Conservation (phyloP, 2,888 invertebrate species). For the Hyposoter didymator region DNA sequence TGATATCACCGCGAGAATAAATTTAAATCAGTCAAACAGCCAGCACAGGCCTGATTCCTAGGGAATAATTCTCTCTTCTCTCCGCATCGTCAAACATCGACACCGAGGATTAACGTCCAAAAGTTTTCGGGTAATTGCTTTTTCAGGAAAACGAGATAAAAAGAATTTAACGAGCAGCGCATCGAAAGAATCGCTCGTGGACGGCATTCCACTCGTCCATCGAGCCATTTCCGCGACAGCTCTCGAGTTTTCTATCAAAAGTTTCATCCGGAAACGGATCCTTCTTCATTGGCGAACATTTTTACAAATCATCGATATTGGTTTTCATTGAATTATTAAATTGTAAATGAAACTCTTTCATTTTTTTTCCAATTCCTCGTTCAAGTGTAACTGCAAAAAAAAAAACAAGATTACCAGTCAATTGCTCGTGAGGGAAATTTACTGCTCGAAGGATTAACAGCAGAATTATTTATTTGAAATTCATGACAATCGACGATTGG, state of each 20-base stretch:
- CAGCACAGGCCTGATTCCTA: background rate
- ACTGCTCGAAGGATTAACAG: no score
- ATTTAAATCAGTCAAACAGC: background rate
- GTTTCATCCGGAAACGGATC: background rate
- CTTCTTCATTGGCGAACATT: no score
- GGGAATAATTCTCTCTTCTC: background rate
- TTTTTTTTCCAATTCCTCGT: background rate
- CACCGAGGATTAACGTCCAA: slow-evolving; percentile 36
- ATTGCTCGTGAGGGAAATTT: no score
- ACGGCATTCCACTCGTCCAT: slow-evolving; percentile 9
- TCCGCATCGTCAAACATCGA: background rate
- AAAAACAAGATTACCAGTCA: background rate
- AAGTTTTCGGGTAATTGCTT: slow-evolving; percentile 44
- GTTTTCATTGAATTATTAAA: no score
- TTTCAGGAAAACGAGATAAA: background rate
- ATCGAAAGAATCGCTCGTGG: background rate
- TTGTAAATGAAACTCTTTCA: no score
- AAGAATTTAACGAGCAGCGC: background rate
- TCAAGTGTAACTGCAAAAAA: background rate
- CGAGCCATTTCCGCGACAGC: slow-evolving; percentile 14
- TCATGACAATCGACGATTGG: background rate
- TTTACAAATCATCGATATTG: no score
- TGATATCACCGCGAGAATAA: background rate
- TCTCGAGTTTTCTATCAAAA: slow-evolving; percentile 39
- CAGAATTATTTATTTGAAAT: background rate